phyloP scores from a whole-genome alignment of 2,113 vertebrate genomes.

The Pituophis catenifer region DNA sequence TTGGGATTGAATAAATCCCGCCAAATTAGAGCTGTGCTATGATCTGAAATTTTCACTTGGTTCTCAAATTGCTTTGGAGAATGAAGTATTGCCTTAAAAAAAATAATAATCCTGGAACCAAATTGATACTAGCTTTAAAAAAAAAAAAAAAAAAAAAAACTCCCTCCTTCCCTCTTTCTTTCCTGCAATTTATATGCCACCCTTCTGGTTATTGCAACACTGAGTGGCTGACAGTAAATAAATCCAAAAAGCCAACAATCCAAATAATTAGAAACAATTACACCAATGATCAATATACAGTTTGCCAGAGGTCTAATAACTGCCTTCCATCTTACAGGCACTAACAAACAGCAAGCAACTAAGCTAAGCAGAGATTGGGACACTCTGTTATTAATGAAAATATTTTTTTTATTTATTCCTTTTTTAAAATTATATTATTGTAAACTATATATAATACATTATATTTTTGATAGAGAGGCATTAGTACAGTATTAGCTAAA shows the following conservation, averaged over 20 bases:
- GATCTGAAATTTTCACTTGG: neutral
- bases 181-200: neutral
- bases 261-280: neutral
- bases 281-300: neutral
- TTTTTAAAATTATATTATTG: neutral
- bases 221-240: neutral
- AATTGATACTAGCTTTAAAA: neutral
- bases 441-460: neutral
- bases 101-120: neutral
- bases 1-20: neutral
- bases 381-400: neutral
- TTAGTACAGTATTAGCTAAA: neutral
- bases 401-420: neutral
- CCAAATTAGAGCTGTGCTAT: neutral
- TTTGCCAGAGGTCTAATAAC: neutral
- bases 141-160: neutral
- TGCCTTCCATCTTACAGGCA: neutral
- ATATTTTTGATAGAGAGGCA: neutral
- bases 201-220: neutral
- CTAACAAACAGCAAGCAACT: neutral
- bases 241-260: neutral
- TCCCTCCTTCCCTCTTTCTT: neutral
- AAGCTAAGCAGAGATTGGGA: neutral
- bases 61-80: neutral
- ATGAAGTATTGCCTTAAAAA: neutral